phyloP scores from a whole-genome alignment of 2,113 vertebrate genomes.

The Ceuthmochares aereus region DNA sequence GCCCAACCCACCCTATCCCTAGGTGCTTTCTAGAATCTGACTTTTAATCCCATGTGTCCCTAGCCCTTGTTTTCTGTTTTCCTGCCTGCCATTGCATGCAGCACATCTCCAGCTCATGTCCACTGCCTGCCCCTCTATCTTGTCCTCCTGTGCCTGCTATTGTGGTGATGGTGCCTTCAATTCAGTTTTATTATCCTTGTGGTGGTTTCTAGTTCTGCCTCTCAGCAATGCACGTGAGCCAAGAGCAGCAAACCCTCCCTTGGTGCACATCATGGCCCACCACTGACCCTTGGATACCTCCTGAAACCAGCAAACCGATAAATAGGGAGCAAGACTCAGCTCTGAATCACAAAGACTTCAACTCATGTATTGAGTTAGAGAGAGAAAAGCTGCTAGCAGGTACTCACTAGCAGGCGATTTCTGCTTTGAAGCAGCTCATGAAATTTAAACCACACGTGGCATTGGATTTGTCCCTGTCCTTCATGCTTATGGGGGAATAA shows the following conservation, averaged over 20 bases:
- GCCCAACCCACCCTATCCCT: not conserved
- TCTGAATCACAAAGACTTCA: not conserved
- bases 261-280: not conserved
- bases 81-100: not conserved
- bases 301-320: not conserved
- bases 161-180: not conserved
- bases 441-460: not conserved
- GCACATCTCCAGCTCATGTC: not conserved
- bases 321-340: not conserved
- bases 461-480: not conserved
- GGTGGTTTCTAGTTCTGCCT: not conserved
- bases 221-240: not conserved
- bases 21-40: not conserved
- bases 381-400: not conserved
- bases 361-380: not conserved
- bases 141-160: fast-evolving
- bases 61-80: not conserved
- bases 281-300: not conserved
- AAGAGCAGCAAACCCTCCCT: not conserved
- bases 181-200: not conserved
- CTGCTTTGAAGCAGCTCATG: not conserved
- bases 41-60: not conserved
- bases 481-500: not conserved
- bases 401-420: not conserved
- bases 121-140: not conserved